These are phyloP conservation scores for Eupeodes latifasciatus DNA, from an alignment of 2,888 invertebrate genomes.

Conservation along the genomic window DNA sequence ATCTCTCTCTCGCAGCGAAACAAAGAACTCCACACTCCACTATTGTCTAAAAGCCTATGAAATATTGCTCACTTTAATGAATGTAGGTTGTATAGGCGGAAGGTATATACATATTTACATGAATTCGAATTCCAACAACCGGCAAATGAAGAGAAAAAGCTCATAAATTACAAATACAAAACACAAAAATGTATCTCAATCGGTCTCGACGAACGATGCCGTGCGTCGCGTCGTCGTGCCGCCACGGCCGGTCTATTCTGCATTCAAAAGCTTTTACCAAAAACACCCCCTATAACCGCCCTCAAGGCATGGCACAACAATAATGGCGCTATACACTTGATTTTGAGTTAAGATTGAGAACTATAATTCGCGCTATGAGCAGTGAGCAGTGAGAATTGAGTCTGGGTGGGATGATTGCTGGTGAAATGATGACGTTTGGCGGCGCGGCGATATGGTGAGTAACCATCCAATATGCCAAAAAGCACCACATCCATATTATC, in stretches of 20 bases:
- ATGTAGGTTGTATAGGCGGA: background rate
- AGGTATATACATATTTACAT: background rate
- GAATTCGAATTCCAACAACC: constrained; percentile 20
- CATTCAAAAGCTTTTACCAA: background rate
- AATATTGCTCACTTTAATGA: background rate
- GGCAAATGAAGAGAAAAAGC: constrained; percentile 53
- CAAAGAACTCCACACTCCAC: background rate
- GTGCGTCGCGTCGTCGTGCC: too few species aligned
- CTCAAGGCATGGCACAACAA: constrained; percentile 9
- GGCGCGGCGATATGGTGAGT: background rate
- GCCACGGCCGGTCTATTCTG: background rate
- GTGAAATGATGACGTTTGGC: background rate
- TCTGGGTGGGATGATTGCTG: constrained; percentile 14
- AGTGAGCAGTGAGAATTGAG: background rate
- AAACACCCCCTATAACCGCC: background rate
- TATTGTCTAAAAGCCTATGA: background rate
- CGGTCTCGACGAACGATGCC: constrained; percentile 11
- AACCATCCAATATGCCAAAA: constrained; percentile 37
- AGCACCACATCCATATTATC: constrained; percentile 32
- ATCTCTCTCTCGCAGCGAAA: background rate
- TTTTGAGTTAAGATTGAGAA: background rate
- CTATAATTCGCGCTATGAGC: background rate
- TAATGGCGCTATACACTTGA: constrained; percentile 25
- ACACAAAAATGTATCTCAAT: constrained; percentile 11
- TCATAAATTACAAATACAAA: constrained; percentile 6